Evolutionary conservation across 2,113 vertebrate species (phyloP), one percentile per base, ranked within the genome.

Genomic region (Casuarius casuarius): DNA sequence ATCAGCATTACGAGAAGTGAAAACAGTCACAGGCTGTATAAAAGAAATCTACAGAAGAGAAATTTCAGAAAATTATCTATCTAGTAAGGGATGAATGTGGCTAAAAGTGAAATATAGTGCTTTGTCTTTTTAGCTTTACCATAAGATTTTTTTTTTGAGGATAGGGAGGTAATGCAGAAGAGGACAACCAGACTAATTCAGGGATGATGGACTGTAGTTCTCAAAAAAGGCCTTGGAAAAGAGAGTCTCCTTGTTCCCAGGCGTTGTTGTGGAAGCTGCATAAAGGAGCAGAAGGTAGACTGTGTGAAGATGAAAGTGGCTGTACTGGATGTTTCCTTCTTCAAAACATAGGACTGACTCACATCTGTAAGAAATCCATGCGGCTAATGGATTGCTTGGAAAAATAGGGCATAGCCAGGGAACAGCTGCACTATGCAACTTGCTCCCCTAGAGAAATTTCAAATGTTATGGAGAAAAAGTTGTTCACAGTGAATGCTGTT

Each of bases 391-490:
- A 79, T 81, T 94, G 94, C 94, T 77, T 95, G 87, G 87, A 33
- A 94, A 58, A 95, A 82, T n/a, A 89, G 81, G 89, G 71, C 70
- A 92, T 80, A 74, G 84, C 74, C 84, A 71, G 71, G 63, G 91
- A 96, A 91, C 94, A 97, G 96, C 97, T 96, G 97, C 81, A 77
- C 51, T 73, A 52, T 87, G 51, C 54, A 95, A 63, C 89, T 90
- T 85, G 33, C 84, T 96, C 89, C 92, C 92, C 96, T 91, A 83
- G 96, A 97, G 96, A 79, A 94, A 92, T 94, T 95, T 73, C 74
- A 63, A 31, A 59, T 77, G 49, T 83, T 95, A 5, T 0, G 0
- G 84, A 89, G 74, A 94, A 95, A 88, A 94, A 38, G 52, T 62
- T 82, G 17, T 78, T 94, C 73, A 31, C 56, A 87, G 89, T 3